Evolutionary conservation across 2,113 vertebrate species (phyloP).

Genomic region (Jaculus jaculus): DNA sequence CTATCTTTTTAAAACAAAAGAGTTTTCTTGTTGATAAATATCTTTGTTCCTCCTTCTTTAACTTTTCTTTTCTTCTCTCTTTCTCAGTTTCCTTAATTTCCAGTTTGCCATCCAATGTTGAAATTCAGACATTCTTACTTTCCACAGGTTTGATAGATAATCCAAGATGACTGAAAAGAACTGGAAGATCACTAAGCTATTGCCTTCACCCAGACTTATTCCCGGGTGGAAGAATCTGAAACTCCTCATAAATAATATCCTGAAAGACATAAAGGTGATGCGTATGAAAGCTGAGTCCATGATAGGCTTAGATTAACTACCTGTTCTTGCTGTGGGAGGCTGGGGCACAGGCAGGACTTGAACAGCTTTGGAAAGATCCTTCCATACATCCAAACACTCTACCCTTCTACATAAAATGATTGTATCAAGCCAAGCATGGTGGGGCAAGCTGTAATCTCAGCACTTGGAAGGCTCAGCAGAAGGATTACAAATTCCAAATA

Average conservation of each 20-base stretch:
- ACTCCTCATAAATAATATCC: not conserved
- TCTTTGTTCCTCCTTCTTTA: not conserved
- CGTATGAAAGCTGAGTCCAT: not conserved
- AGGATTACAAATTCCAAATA: too few relatives aligned
- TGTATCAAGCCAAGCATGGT: not conserved
- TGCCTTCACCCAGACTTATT: constrained; percentile 55
- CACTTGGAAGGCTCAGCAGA: too few relatives aligned
- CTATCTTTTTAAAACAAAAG: not conserved
- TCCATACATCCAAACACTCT: not conserved
- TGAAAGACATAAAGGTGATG: constrained; percentile 55
- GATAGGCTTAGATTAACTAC: not conserved
- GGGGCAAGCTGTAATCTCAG: not conserved
- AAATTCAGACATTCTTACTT: constrained; percentile 11
- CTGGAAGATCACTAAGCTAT: not conserved
- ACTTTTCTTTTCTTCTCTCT: not conserved
- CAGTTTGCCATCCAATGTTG: not conserved
- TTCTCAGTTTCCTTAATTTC: not conserved
- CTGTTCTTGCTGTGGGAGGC: not conserved
- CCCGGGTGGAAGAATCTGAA: constrained; percentile 62
- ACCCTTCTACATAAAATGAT: not conserved
- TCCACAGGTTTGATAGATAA: constrained; percentile 16
- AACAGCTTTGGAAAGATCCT: not conserved
- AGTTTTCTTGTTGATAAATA: not conserved
- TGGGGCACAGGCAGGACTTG: not conserved
- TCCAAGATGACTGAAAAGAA: constrained; percentile 36